These are phyloP conservation scores for Leptopterna dolabrata DNA, from an alignment of 2,888 invertebrate genomes.

Conservation along the genomic window DNA sequence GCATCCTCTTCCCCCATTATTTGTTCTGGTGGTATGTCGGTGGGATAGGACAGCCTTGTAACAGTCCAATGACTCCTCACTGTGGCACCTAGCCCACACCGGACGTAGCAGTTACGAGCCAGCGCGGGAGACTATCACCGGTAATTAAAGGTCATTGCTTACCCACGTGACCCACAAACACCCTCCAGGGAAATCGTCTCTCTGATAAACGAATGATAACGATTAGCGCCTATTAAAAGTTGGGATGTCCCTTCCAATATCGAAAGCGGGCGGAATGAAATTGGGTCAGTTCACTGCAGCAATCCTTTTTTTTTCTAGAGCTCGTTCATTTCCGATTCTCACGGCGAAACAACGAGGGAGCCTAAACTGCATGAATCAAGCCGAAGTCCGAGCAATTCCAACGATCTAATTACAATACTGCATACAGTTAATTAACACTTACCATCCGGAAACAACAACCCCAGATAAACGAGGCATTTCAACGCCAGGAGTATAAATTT, in stretches of 20 bases:
- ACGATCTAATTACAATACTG: no score
- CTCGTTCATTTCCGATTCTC: not conserved
- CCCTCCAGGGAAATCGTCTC: constrained; percentile 9
- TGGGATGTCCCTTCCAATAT: not conserved
- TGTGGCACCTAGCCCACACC: constrained; percentile 23
- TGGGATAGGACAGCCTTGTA: not conserved
- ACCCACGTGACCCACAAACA: constrained; percentile 41
- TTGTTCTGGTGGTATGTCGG: not conserved
- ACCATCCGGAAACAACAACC: no score
- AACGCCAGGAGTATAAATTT: no score
- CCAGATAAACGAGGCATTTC: no score
- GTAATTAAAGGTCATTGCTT: constrained; percentile 42
- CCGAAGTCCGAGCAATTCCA: not conserved
- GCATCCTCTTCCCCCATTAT: not conserved
- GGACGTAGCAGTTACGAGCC: constrained; percentile 37
- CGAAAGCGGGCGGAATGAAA: not conserved
- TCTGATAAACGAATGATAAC: not conserved
- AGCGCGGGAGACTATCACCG: constrained; percentile 32
- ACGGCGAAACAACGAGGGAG: not conserved
- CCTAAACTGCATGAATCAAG: not conserved
- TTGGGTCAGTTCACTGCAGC: not conserved
- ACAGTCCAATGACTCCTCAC: constrained; percentile 45
- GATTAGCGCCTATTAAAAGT: not conserved
- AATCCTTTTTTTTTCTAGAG: not conserved
- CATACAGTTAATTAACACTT: no score